Percentiles rank a stretch among this genome's conserved stretches.
Conservation (phyloP, 2,797 vertebrate species). For the Enteromius fasciolatus region DNA sequence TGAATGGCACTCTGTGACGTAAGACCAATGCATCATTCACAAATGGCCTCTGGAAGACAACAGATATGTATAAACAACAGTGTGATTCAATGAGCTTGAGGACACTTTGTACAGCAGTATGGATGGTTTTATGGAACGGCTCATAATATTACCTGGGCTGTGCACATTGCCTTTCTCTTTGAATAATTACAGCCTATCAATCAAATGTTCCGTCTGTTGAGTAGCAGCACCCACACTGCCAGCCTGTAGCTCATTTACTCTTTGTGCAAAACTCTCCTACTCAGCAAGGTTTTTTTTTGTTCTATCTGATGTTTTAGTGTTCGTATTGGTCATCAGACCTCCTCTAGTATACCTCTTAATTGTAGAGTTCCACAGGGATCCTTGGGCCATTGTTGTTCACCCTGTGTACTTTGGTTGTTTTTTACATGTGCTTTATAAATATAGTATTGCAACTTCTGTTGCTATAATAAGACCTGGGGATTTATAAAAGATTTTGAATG, state of each 20-base stretch:
- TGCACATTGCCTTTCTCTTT: conserved; percentile 18
- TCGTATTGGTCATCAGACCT: too few relatives aligned
- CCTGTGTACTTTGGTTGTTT: too few relatives aligned
- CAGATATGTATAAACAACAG: conserved; percentile 13
- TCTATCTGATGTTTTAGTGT: background rate
- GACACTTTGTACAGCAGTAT: background rate
- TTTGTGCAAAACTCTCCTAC: conserved; percentile 32
- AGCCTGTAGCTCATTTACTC: conserved; percentile 41
- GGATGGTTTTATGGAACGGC: conserved; percentile 22
- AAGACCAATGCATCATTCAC: conserved; percentile 31
- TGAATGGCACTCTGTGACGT: conserved; percentile 1
- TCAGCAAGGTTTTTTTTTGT: background rate
- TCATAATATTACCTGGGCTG: conserved; percentile 25
- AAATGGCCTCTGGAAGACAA: background rate
- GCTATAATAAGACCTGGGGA: too few relatives aligned
- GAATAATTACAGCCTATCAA: conserved; percentile 50
- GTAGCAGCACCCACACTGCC: conserved; percentile 29
- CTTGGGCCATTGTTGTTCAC: too few relatives aligned
- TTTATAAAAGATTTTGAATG: background rate
- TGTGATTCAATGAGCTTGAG: conserved; percentile 29
- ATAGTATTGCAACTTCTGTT: too few relatives aligned
- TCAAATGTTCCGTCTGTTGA: conserved; percentile 53
- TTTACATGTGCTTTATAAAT: too few relatives aligned
- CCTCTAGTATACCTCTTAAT: too few relatives aligned
- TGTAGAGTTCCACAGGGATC: too few relatives aligned